These are phyloP conservation scores for Conopomorpha cramerella DNA, from an alignment of 1,140 invertebrate species.

Conservation along the genomic window DNA sequence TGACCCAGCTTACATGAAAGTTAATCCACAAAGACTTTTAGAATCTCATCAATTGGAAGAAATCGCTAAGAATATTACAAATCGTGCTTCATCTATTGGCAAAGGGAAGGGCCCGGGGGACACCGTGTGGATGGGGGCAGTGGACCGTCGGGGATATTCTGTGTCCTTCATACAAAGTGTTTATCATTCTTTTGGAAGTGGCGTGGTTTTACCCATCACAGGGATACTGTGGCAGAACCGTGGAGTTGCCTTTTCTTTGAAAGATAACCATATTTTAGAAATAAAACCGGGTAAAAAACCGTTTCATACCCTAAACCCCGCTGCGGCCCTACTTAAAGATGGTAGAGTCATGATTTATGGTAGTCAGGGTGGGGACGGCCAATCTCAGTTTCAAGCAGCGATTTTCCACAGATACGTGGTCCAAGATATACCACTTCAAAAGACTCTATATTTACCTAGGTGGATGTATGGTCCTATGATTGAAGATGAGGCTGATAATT, in stretches of 20 bases:
- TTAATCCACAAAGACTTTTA: conserved; percentile 24
- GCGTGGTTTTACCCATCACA: conserved; percentile 30
- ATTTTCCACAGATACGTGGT: conserved; percentile 44
- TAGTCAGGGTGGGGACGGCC: conserved; percentile 41
- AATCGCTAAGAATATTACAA: conserved; percentile 27
- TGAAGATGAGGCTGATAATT: conserved; percentile 10
- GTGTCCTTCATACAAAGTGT: conserved; percentile 48
- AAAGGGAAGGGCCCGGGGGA: conserved; percentile 30
- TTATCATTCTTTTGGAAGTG: conserved; percentile 35
- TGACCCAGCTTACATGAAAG: conserved; percentile 35
- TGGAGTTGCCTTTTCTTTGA: conserved; percentile 28
- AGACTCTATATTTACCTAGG: conserved; percentile 25
- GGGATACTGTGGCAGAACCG: conserved; percentile 47
- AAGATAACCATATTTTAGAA: conserved; percentile 19
- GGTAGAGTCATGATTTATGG: conserved; percentile 38
- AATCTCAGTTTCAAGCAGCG: conserved; percentile 42
- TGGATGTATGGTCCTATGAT: conserved; percentile 32
- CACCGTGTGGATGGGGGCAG: conserved; percentile 44
- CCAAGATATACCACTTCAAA: conserved; percentile 27
- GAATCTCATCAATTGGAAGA: conserved; percentile 16
- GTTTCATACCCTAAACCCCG: conserved; percentile 39
- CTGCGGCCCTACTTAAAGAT: conserved; percentile 32
- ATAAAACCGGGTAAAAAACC: conserved; percentile 44
- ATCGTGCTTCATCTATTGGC: conserved; percentile 12
- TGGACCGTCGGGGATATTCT: conserved; percentile 43